Conservation (phyloP, 2,888 invertebrate genomes). For the Leucania comma region DNA sequence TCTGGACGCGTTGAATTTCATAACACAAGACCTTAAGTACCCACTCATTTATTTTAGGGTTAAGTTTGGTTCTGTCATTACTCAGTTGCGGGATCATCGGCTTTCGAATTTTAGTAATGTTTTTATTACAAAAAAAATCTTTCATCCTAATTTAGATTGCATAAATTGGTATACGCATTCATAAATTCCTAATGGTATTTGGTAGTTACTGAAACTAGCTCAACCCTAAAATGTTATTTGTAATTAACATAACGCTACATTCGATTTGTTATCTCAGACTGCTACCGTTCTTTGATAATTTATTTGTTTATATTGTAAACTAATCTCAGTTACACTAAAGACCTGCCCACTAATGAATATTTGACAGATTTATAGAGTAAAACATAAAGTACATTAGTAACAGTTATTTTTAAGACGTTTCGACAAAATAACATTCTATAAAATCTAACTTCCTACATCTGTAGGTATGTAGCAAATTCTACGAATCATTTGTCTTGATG, state of each 20-base stretch:
- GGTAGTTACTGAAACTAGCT: background rate
- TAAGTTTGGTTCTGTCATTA: constrained; percentile 21
- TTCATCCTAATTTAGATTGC: constrained; percentile 4
- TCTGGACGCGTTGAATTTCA: constrained; percentile 66
- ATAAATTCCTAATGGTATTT: background rate
- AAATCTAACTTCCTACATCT: constrained; percentile 5
- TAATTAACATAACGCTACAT: constrained; percentile 29
- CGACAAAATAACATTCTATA: constrained; percentile 22
- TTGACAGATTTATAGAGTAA: constrained; percentile 43
- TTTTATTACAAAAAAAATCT: background rate
- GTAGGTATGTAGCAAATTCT: constrained; percentile 11
- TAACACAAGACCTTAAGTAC: constrained; percentile 46
- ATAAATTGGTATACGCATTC: background rate
- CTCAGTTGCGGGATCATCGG: background rate
- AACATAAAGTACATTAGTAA: constrained; percentile 16
- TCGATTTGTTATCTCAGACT: constrained; percentile 4
- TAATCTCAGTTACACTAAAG: constrained; percentile 18
- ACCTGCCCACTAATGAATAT: constrained; percentile 27
- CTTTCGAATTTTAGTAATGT: background rate
- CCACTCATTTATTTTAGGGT: constrained; percentile 45
- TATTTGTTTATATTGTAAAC: constrained; percentile 28
- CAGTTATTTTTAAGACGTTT: constrained; percentile 22
- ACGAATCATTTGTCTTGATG: constrained; percentile 15
- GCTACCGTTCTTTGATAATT: constrained; percentile 18
- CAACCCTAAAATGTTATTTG: constrained; percentile 1